These are phyloP conservation scores for Ostrea edulis DNA, from an alignment of 1,140 invertebrate species.

Conservation along the genomic window DNA sequence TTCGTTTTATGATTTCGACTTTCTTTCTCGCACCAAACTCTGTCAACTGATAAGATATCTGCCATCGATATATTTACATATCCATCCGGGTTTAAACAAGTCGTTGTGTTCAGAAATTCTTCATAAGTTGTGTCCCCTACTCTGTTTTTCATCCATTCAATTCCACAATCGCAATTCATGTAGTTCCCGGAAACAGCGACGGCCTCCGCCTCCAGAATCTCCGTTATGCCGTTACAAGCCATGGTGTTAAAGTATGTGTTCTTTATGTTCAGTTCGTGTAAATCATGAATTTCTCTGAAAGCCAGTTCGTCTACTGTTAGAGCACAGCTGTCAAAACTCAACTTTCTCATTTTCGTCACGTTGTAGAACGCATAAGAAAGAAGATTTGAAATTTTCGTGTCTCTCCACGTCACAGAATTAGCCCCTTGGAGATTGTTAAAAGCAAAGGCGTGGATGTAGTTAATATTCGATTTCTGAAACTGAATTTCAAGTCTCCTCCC, in stretches of 20 bases:
- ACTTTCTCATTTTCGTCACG: background rate
- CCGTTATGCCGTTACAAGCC: slow-evolving; percentile 1
- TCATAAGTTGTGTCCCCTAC: background rate
- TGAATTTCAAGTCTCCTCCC: background rate
- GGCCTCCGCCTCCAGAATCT: background rate
- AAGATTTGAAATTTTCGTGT: background rate
- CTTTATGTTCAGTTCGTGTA: background rate
- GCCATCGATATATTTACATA: background rate
- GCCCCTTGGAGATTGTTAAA: background rate
- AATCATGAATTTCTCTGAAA: background rate
- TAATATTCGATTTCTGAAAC: background rate
- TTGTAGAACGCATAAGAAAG: background rate
- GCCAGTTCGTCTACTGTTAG: background rate
- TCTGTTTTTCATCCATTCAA: background rate
- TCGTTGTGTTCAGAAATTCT: background rate
- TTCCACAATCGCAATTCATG: slow-evolving; percentile 15
- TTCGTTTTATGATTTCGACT: background rate
- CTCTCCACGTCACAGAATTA: background rate
- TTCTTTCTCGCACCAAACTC: background rate
- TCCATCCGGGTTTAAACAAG: background rate
- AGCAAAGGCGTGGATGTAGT: background rate
- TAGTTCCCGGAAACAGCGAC: background rate
- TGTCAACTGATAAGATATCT: background rate
- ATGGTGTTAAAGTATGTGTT: background rate
- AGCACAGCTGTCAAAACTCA: background rate